These are phyloP conservation scores for Dicyema japonicum DNA, from an alignment of 1,140 invertebrate species.

Conservation along the genomic window DNA sequence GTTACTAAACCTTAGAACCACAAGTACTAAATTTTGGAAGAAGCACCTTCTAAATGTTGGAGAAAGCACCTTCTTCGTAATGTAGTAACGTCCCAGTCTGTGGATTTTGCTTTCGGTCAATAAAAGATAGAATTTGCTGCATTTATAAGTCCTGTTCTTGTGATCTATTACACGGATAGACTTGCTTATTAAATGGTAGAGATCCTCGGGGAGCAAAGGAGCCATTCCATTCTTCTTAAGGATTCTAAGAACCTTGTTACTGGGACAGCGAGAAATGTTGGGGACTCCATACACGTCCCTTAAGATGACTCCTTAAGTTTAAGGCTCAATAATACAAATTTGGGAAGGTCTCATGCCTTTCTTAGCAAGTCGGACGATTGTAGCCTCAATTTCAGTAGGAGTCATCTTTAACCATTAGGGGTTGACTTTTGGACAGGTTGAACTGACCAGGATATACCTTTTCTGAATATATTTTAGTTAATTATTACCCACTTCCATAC, in stretches of 20 bases:
- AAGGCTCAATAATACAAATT: slow-evolving; percentile 35
- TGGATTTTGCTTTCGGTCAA: slow-evolving; percentile 88
- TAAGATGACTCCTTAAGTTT: slow-evolving; percentile 52
- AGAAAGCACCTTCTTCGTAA: slow-evolving; percentile 61
- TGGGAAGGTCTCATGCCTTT: slow-evolving; percentile 92
- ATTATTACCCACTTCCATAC: slow-evolving; percentile 75
- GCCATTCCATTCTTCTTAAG: slow-evolving; percentile 80
- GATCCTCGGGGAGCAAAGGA: slow-evolving; percentile 75
- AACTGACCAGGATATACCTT: slow-evolving; percentile 97
- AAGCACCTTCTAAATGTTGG: slow-evolving; percentile 70
- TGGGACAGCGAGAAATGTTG: slow-evolving; percentile 58
- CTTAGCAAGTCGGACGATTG: slow-evolving; percentile 81
- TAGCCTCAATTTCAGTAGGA: slow-evolving; percentile 78
- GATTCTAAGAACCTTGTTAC: slow-evolving; percentile 84
- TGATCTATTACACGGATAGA: slow-evolving; percentile 93
- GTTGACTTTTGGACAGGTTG: slow-evolving; percentile 81
- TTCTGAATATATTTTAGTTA: too few relatives aligned
- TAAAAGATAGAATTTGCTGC: too few relatives aligned
- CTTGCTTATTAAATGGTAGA: slow-evolving; percentile 93
- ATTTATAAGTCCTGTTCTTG: slow-evolving; percentile 61
- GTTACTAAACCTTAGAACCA: too few relatives aligned
- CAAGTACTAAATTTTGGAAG: too few relatives aligned
- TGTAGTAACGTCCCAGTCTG: slow-evolving; percentile 80
- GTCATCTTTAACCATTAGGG: slow-evolving; percentile 83
- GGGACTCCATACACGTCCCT: slow-evolving; percentile 95